phyloP scores from a whole-genome alignment of 1,140 invertebrate genomes.

The Scaptodrosophila lebanonensis region DNA sequence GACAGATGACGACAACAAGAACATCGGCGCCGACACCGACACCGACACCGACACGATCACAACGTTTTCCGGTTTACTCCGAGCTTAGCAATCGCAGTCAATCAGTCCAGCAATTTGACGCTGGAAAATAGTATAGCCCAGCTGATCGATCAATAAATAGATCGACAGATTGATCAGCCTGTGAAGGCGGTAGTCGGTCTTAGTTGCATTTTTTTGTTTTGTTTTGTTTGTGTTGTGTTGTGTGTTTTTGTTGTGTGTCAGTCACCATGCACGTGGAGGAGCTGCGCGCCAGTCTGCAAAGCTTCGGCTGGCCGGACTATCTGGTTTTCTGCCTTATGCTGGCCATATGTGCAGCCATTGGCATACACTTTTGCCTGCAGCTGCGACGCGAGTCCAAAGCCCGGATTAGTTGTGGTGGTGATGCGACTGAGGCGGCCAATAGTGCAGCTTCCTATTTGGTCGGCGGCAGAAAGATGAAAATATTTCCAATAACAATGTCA shows the following conservation, averaged over 20 bases:
- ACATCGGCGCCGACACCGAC: too few species aligned
- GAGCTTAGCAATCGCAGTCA: too few species aligned
- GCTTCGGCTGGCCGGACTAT: slow-evolving; percentile 84
- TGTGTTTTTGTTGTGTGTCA: slow-evolving; percentile 1
- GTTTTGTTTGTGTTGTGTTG: slow-evolving; percentile 8
- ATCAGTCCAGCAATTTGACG: too few species aligned
- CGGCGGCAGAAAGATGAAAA: slow-evolving; percentile 88
- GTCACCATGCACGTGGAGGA: slow-evolving; percentile 79
- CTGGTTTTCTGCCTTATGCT: slow-evolving; percentile 85
- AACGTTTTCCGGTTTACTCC: too few species aligned
- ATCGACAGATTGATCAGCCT: too few species aligned
- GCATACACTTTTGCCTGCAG: slow-evolving; percentile 87
- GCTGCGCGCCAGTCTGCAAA: slow-evolving; percentile 81
- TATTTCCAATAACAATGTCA: slow-evolving; percentile 88
- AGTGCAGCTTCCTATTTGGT: slow-evolving; percentile 85
- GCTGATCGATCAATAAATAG: too few species aligned
- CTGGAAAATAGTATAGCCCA: too few species aligned
- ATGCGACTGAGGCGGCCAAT: slow-evolving; percentile 65
- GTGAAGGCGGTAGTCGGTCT: too few species aligned
- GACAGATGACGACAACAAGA: too few species aligned
- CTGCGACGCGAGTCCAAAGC: slow-evolving; percentile 78
- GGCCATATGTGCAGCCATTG: slow-evolving; percentile 84
- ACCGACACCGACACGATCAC: too few species aligned
- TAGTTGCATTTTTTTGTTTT: slow-evolving; percentile 3
- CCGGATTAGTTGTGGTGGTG: slow-evolving; percentile 76